Evolutionary conservation across 2,797 vertebrate genomes (phyloP).

Genomic region (Notamacropus eugenii): DNA sequence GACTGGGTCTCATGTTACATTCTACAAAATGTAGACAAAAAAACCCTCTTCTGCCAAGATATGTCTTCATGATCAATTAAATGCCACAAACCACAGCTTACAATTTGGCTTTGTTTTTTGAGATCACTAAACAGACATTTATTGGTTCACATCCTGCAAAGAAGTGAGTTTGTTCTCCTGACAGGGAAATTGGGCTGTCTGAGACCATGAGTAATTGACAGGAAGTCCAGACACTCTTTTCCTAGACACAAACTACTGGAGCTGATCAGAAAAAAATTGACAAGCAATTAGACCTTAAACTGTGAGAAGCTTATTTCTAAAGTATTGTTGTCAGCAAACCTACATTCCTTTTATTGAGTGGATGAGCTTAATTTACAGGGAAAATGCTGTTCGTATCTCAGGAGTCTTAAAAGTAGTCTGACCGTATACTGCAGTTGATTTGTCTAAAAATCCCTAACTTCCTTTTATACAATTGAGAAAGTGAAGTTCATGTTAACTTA

Average conservation of each 20-base stretch:
- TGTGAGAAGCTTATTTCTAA: neutral
- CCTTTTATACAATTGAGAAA: neutral
- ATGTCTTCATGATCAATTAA: neutral
- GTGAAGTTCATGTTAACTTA: neutral
- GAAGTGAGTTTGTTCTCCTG: neutral
- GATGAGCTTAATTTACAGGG: slow-evolving; percentile 30
- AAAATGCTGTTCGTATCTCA: neutral
- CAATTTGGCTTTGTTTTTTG: neutral
- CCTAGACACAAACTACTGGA: neutral
- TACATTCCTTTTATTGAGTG: neutral
- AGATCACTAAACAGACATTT: neutral
- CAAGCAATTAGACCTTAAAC: neutral
- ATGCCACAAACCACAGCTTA: neutral
- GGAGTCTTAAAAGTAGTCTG: neutral
- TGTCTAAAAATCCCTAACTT: neutral
- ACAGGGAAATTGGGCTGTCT: neutral
- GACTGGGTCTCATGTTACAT: neutral
- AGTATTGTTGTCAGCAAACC: neutral
- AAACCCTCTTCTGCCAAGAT: neutral
- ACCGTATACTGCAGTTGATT: neutral
- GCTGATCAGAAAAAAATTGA: neutral
- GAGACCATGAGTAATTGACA: neutral
- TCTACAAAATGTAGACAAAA: neutral
- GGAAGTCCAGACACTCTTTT: neutral
- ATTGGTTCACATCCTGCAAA: neutral